A percentile compares a stretch with the other conserved stretches of the same genome.
Evolutionary conservation across 2,113 vertebrate genomes (phyloP).

Genomic region (Chroicocephalus ridibundus): DNA sequence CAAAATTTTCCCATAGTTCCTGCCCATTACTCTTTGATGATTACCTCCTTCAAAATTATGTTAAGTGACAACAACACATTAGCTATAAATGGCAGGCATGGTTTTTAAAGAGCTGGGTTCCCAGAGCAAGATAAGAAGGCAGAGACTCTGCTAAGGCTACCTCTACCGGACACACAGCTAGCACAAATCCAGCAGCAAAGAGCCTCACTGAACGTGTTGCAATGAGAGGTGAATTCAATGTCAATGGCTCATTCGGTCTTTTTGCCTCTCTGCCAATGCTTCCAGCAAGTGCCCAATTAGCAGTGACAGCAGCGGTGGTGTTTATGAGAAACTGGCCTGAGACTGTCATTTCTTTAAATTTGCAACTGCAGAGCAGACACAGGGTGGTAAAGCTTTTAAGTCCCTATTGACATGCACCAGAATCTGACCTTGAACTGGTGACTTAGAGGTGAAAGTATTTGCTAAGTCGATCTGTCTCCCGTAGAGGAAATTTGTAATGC

Average conservation of each 20-base stretch:
- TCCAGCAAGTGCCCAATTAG: slow-evolving; percentile 48
- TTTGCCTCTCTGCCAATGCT: slow-evolving; percentile 41
- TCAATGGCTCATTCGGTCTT: slow-evolving; percentile 9
- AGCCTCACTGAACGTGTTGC: neutral
- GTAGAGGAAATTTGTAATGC: neutral
- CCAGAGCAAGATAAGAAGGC: neutral
- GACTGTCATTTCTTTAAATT: slow-evolving; percentile 42
- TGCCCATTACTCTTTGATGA: neutral
- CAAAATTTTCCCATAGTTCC: neutral
- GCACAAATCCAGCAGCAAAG: neutral
- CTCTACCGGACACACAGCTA: neutral
- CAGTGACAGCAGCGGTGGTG: slow-evolving; percentile 5
- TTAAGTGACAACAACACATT: neutral
- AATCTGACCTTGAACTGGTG: neutral
- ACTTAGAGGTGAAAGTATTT: slow-evolving; percentile 17
- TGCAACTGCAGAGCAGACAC: slow-evolving; percentile 36
- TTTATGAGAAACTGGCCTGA: slow-evolving; percentile 45
- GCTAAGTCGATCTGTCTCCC: neutral
- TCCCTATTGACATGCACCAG: slow-evolving; percentile 1
- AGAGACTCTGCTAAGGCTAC: neutral
- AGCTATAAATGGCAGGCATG: neutral
- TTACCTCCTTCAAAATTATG: neutral
- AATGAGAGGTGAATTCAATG: slow-evolving; percentile 20
- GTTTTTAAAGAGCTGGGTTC: neutral
- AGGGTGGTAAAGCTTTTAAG: slow-evolving; percentile 38